These are phyloP conservation scores for Phoeniculus purpureus DNA, from an alignment of 2,797 vertebrate genomes.

Conservation along the genomic window DNA sequence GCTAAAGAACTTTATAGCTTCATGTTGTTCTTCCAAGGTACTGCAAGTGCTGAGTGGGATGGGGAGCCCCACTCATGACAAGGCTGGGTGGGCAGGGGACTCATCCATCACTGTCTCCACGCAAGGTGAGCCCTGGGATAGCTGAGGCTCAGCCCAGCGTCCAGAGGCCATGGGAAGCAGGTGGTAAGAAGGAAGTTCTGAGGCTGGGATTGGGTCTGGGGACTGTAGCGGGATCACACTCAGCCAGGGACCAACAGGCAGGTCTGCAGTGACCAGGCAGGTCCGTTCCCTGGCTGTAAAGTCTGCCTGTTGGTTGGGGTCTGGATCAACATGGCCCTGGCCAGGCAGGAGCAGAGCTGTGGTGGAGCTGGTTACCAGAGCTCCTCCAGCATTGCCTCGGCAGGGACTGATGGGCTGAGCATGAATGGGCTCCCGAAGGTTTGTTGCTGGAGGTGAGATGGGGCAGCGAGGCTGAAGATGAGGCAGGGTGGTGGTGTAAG, in stretches of 20 bases:
- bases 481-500: background rate
- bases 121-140: background rate
- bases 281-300: background rate
- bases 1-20: background rate
- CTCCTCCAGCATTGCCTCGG: background rate
- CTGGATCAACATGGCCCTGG: background rate
- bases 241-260: background rate
- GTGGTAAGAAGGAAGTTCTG: background rate
- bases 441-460: background rate
- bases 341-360: background rate
- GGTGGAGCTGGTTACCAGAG: background rate
- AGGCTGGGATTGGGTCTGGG: background rate
- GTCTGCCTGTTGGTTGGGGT: background rate
- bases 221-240: background rate
- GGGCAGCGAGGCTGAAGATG: background rate
- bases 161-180: background rate
- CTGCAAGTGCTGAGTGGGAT: rapidly evolving
- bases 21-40: background rate
- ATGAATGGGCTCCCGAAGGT: rapidly evolving
- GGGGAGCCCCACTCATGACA: background rate
- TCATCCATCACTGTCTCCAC: background rate
- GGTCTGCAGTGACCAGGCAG: background rate
- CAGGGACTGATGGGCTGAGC: background rate
- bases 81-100: rapidly evolving
- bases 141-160: background rate